A percentile compares a stretch with the other conserved stretches of the same genome.
Evolutionary conservation across 1,140 invertebrate species (phyloP).

Genomic region (Brachionus asplanchnoidis): DNA sequence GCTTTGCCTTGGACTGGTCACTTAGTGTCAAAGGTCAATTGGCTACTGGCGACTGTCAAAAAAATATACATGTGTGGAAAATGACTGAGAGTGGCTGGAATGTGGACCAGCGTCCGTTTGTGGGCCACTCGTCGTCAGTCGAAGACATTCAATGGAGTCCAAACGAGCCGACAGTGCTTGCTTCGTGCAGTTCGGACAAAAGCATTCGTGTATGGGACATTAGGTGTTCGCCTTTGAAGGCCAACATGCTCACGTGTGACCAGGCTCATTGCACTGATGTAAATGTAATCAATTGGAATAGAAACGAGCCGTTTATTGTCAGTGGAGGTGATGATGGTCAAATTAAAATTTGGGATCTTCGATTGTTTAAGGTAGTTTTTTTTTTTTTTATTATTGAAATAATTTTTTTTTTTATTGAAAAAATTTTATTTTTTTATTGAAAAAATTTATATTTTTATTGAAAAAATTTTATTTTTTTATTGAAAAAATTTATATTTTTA

Average conservation of each 20-base stretch:
- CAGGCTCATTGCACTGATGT: slow-evolving; percentile 85
- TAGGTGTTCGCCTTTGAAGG: slow-evolving; percentile 73
- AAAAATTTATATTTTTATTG: no score
- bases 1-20: slow-evolving; percentile 91
- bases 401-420: no score
- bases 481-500: no score
- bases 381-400: no score
- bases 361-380: slow-evolving; percentile 68
- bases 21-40: slow-evolving; percentile 68
- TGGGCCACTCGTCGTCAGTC: slow-evolving; percentile 82
- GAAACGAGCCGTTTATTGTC: slow-evolving; percentile 75
- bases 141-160: slow-evolving; percentile 99
- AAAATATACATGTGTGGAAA: slow-evolving; percentile 87
- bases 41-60: slow-evolving; percentile 81
- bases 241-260: slow-evolving; percentile 81
- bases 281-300: slow-evolving; percentile 97
- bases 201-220: slow-evolving; percentile 68
- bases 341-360: slow-evolving; percentile 89
- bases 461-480: no score
- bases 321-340: slow-evolving; percentile 92
- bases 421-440: no score
- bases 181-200: slow-evolving; percentile 89
- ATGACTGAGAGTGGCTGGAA: slow-evolving; percentile 72
- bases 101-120: slow-evolving; percentile 79
- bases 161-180: slow-evolving; percentile 76